phyloP scores from a whole-genome alignment of 2,888 invertebrate genomes.

The Leptura quadrifasciata region DNA sequence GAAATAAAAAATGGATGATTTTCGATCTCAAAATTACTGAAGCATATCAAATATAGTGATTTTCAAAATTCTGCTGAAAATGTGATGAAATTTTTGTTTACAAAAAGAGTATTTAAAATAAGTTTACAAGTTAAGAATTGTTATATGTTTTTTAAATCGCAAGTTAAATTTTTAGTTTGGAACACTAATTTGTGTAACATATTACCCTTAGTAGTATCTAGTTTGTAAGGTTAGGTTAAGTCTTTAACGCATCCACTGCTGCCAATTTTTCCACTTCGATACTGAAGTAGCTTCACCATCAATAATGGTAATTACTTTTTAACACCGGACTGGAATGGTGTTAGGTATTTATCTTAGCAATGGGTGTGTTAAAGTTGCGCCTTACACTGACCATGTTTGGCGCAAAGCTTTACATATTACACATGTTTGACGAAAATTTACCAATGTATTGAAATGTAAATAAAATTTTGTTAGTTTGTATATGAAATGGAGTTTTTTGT shows the following conservation, averaged over 20 bases:
- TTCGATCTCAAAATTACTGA: background rate
- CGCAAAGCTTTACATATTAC: constrained; percentile 30
- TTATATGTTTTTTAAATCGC: too few species aligned
- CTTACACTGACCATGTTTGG: background rate
- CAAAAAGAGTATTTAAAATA: too few species aligned
- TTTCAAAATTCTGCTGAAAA: background rate
- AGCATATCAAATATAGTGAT: background rate
- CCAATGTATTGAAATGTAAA: constrained; percentile 5
- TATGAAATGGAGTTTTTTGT: background rate
- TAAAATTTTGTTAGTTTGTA: background rate
- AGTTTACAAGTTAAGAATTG: too few species aligned
- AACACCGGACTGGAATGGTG: background rate
- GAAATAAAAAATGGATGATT: background rate
- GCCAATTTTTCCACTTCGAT: background rate
- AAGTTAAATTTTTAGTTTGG: too few species aligned
- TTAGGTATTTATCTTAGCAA: background rate
- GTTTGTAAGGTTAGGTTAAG: constrained; percentile 19
- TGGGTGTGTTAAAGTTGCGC: constrained; percentile 23
- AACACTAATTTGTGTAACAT: too few species aligned
- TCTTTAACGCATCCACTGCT: constrained; percentile 22
- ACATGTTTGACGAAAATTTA: constrained; percentile 38
- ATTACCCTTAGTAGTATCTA: background rate
- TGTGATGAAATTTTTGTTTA: too few species aligned
- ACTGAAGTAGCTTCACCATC: too few species aligned
- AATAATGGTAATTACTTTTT: background rate